Base-by-base conservation (phyloP, 2,113 vertebrate genomes). In the Symphodus melops region DNA sequence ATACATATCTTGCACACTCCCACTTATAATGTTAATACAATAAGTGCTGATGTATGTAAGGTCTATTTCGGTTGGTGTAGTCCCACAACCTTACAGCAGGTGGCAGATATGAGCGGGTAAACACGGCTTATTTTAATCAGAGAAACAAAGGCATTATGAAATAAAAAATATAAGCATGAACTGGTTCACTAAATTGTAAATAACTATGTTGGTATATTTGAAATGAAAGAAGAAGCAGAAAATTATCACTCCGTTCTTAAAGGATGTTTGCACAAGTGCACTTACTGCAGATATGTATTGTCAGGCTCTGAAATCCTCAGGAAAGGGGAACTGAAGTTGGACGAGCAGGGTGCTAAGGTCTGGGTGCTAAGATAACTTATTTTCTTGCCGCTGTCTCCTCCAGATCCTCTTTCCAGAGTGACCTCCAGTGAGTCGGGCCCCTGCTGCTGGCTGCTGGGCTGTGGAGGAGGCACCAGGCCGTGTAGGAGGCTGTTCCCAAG, bases 271-370 rank as follows among this genome's bases (percentile, higher is more conserved):
- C 28, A 36, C 13, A n/a, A 5, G 1, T 59, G 4, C 8, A 21
- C 48, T 86, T 65, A 79, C 12, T 83, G 33, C 9, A 46, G 58
- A 55, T 78, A 55, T 69, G 39, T 28, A 23, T 46, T 78, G 2
- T 42, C 84, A 28, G 65, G 23, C 14, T 89, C 94, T 52, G 96
- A 98, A 90, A 98, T 95, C 28, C 95, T 95, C 41, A 98, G 84
- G 44, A 94, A 79, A 0, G 96, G 96, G 5, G 96, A 96, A 79
- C 94, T 96, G 54, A 97, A 94, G 68, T 95, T 94, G 0, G 92
- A 95, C 36, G 94, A 95, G 3, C 73, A 93, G 46, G 91, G 88
- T 1, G 13, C 53, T 3, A 66, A 28, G 74, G 90, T 87, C 16
- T 87, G 1, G 0, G 84, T 93, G 46, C 1, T 68, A 48, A 93